Base-by-base conservation (phyloP, 1,140 invertebrate genomes). In the Phocides pigmalion region DNA sequence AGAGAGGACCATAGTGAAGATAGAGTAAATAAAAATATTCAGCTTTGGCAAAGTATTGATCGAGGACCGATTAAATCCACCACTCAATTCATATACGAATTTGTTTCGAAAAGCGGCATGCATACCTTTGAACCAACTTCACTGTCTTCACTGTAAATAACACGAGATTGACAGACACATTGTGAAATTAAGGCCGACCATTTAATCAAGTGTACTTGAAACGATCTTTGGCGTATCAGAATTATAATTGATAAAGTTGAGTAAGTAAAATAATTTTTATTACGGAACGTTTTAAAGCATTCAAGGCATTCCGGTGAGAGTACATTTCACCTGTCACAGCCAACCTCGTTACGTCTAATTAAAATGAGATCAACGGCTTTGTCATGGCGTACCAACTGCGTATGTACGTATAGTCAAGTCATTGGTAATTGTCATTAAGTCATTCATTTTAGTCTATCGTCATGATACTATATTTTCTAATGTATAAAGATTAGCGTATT, bases 351-450 rank as follows among this genome's bases (percentile, higher is more conserved):
- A 28, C 39, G 20, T 0, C 53, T 56, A 44, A 56, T 56, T 56
- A 56, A 42, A 56, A 56, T 56, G 53, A 56, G 53, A 56, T 56
- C 39, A 56, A 56, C 37, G 37, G 32, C n/a, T 54, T 41, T 54
- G 37, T 54, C 19, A 39, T 54, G 16, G n/a, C 17, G 15, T 32
- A 39, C 25, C 25, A 39, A 41, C 15, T 54, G 16, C n/a, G n/a
- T n/a, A n/a, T n/a, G n/a, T n/a, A n/a, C n/a, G n/a, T n/a, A n/a
- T n/a, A n/a, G n/a, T n/a, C n/a, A n/a, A n/a, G n/a, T n/a, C n/a
- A n/a, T n/a, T n/a, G n/a, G n/a, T n/a, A n/a, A n/a, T n/a, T n/a
- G n/a, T n/a, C n/a, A n/a, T n/a, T n/a, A n/a, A n/a, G n/a, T n/a
- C n/a, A n/a, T n/a, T n/a, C n/a, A n/a, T n/a, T n/a, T n/a, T n/a